These are phyloP conservation scores for Odocoileus hemionus DNA, from an alignment of 2,113 vertebrate species.

Conservation along the genomic window DNA sequence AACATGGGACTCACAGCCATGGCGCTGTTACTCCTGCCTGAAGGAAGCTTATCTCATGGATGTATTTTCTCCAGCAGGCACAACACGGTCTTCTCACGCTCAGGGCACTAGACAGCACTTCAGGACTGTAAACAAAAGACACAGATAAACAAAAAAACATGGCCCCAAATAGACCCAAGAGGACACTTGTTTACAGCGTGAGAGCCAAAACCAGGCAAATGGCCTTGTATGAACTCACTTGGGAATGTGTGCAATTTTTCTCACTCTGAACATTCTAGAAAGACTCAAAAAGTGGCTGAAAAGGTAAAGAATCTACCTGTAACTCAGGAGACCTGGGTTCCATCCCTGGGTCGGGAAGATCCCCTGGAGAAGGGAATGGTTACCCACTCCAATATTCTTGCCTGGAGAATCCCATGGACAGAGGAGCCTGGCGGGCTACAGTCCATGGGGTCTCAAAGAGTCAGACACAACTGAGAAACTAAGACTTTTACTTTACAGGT, in stretches of 20 bases:
- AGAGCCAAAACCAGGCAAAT: not conserved
- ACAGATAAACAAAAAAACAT: not conserved
- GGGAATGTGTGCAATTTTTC: rapidly evolving
- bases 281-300: no score
- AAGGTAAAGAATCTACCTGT: not conserved
- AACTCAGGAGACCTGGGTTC: not conserved
- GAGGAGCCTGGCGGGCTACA: not conserved
- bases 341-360: not conserved
- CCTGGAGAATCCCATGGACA: not conserved
- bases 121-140: not conserved
- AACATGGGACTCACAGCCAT: not conserved
- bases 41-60: rapidly evolving
- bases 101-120: not conserved
- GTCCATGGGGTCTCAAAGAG: not conserved
- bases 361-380: not conserved
- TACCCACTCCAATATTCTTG: not conserved
- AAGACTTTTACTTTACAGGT: not conserved
- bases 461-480: not conserved
- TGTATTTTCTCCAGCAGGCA: rapidly evolving
- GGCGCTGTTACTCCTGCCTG: rapidly evolving
- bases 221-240: not conserved
- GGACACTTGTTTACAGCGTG: not conserved
- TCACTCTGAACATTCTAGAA: no score
- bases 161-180: no score
- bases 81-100: not conserved